A percentile compares a stretch with the other conserved stretches of the same genome.
Evolutionary conservation across 2,113 vertebrate genomes (phyloP).

Genomic region (Caranx ignobilis): DNA sequence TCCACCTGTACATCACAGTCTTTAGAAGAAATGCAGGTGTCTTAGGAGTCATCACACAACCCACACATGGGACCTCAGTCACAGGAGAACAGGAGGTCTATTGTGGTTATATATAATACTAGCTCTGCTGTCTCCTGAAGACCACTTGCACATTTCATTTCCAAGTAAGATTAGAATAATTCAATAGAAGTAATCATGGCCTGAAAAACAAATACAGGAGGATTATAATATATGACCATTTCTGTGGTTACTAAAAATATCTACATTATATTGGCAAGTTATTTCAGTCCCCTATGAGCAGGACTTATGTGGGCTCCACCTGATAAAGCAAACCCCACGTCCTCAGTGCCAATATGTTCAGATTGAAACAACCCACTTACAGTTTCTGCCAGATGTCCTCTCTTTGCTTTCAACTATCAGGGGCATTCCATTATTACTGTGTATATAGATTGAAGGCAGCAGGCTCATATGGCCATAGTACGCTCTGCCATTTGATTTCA

Average conservation of each 20-base stretch:
- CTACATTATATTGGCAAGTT: constrained; percentile 18
- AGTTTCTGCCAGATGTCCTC: constrained; percentile 68
- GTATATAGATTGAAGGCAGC: constrained; percentile 73
- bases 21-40: too few relatives aligned
- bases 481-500: constrained; percentile 76
- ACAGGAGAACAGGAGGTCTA: too few relatives aligned
- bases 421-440: constrained; percentile 73
- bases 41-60: too few relatives aligned
- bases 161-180: background rate
- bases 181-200: background rate
- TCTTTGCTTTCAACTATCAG: constrained; percentile 68
- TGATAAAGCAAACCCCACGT: constrained; percentile 52
- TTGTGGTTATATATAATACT: background rate
- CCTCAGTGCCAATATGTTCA: constrained; percentile 52
- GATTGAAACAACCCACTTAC: constrained; percentile 66
- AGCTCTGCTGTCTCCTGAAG: background rate
- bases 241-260: background rate
- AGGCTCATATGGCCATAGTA: constrained; percentile 66
- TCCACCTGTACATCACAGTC: too few relatives aligned
- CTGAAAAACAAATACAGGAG: background rate
- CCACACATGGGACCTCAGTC: too few relatives aligned
- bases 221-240: constrained; percentile 20
- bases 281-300: constrained; percentile 31
- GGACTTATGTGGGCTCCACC: constrained; percentile 41
- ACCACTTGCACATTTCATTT: constrained; percentile 1